Evolutionary conservation across 2,797 vertebrate genomes (phyloP).

Genomic region (Ciconia nigra): DNA sequence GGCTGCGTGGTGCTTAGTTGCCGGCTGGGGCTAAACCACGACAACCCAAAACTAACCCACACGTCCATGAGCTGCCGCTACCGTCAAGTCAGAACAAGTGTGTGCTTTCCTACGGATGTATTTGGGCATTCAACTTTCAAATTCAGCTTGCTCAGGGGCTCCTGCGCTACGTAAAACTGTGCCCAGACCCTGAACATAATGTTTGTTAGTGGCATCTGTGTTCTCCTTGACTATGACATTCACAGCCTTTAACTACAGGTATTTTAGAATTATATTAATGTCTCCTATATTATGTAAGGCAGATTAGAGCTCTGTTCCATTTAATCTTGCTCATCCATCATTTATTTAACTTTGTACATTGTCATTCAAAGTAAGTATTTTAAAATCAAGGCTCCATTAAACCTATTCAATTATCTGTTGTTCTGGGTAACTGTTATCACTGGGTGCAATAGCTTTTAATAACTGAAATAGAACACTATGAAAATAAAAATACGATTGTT

Average conservation of each 20-base stretch:
- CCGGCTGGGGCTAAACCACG: too few relatives aligned
- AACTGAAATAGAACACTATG: not conserved
- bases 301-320: conserved; percentile 41
- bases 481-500: conserved; percentile 7
- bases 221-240: conserved; percentile 26
- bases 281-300: not conserved
- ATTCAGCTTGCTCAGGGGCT: not conserved
- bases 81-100: fast-evolving
- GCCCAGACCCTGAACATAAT: not conserved
- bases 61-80: fast-evolving
- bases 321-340: conserved; percentile 41
- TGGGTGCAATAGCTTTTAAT: conserved; percentile 6
- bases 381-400: conserved; percentile 51
- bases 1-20: too few relatives aligned
- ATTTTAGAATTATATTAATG: conserved; percentile 22
- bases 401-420: conserved; percentile 31
- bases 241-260: conserved; percentile 19
- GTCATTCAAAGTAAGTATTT: conserved; percentile 43
- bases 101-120: not conserved
- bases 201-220: not conserved
- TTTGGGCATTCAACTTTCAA: not conserved
- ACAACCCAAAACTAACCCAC: not conserved
- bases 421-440: conserved; percentile 6
- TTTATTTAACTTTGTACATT: conserved; percentile 45
- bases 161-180: not conserved